phyloP scores from a whole-genome alignment of 92 coral and sea anemone genomes.

The Epizoanthus fatuus region DNA sequence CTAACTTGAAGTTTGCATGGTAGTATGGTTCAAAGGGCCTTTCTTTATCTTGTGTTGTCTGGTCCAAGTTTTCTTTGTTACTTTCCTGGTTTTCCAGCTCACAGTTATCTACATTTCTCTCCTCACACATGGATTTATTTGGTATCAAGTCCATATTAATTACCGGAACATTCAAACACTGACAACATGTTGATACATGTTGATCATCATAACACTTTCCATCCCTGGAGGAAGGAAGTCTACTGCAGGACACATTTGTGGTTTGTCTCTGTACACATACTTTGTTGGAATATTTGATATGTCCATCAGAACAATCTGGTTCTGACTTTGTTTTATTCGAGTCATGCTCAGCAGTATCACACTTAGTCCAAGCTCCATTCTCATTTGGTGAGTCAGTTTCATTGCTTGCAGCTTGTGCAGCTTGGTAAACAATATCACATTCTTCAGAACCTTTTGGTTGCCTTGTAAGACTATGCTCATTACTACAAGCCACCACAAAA shows the following conservation, averaged over 20 bases:
- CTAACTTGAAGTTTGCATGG: conserved; percentile 85
- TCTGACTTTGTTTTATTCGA: background rate
- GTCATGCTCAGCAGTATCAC: background rate
- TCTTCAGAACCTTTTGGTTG: background rate
- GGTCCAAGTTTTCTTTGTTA: background rate
- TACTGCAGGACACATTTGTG: background rate
- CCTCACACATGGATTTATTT: background rate
- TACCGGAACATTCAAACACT: background rate
- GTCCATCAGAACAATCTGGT: background rate
- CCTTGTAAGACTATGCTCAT: background rate
- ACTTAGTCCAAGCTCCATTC: background rate
- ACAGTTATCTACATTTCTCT: background rate
- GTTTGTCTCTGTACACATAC: background rate
- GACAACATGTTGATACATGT: background rate
- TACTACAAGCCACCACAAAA: background rate
- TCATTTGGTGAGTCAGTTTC: background rate
- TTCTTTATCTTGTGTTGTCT: background rate
- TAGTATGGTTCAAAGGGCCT: conserved; percentile 82
- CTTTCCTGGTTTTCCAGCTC: background rate
- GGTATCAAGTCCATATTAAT: background rate
- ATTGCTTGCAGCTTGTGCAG: background rate
- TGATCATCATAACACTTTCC: background rate
- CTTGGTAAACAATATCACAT: background rate
- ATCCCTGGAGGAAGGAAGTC: background rate
- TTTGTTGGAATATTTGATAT: background rate